Conservation (phyloP, 2,888 invertebrate species). For the Teleiodes luculella region DNA sequence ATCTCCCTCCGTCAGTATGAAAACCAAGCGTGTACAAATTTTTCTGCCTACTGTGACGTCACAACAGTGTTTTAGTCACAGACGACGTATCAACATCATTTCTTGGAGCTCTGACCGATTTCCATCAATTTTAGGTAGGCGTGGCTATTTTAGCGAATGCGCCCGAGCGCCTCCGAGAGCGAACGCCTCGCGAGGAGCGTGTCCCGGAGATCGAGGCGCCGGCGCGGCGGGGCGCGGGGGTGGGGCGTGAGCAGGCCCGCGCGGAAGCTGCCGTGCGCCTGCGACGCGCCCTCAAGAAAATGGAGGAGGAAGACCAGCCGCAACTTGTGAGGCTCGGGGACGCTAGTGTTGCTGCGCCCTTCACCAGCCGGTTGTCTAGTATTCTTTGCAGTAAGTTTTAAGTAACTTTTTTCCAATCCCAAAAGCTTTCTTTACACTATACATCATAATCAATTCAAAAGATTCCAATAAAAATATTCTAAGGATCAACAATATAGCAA, state of each 20-base stretch:
- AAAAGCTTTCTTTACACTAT: no score
- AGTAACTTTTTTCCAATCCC: no score
- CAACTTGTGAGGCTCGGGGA: constrained; percentile 97
- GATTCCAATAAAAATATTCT: no score
- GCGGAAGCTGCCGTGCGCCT: constrained; percentile 69
- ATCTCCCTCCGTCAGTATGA: no score
- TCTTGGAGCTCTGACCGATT: not conserved
- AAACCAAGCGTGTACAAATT: no score
- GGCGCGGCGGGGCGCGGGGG: constrained; percentile 32
- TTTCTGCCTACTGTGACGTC: no score
- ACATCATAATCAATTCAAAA: no score
- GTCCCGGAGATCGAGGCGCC: constrained; percentile 81
- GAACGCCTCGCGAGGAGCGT: constrained; percentile 72
- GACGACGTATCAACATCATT: no score
- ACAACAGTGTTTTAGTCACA: no score
- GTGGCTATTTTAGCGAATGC: constrained; percentile 93
- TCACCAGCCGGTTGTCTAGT: constrained; percentile 97
- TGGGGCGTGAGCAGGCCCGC: constrained; percentile 48
- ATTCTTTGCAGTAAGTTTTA: constrained; percentile 91
- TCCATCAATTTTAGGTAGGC: constrained; percentile 76
- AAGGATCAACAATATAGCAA: no score
- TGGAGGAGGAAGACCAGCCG: constrained; percentile 91
- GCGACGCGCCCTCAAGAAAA: constrained; percentile 87
- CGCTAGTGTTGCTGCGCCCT: constrained; percentile 99
- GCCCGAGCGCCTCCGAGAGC: constrained; percentile 75